Evolutionary conservation across 2,113 vertebrate genomes (phyloP), one percentile per base, ranked within the genome.

Genomic region (Menidia beryllina): DNA sequence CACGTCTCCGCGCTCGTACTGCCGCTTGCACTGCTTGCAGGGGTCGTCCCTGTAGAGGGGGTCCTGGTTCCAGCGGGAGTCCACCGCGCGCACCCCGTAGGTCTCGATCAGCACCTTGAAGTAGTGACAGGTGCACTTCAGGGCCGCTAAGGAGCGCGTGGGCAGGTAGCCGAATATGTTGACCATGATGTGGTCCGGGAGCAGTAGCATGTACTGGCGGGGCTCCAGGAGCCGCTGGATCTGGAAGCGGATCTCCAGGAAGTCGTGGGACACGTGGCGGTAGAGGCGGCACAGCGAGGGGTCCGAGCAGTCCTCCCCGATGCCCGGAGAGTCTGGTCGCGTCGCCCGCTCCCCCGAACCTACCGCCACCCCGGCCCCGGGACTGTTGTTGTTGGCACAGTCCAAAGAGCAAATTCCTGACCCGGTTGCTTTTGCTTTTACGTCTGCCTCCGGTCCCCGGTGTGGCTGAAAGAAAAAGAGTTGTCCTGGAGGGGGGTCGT

Each of bases 191-290:
- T 99, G 97, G 85, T 98, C 97, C 0, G 97, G 97, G n/a, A 99
- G 92, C 47, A 95, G 93, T 17, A 98, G 90, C 94, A 99, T 96
- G 87, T 98, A 98, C 89, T 97, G 97, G 0, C 97, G 93, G 0
- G 97, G 97, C 68, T 98, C 97, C 34, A 99, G 93, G 59, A 99
- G 90, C 0, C 96, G 93, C 83, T 98, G 97, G 79, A 98, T 98
- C 87, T 98, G 96, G 82, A 98, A 99, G 0, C 97, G 95, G 85
- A 98, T 99, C 84, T 99, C 97, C 77, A 98, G 78, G 70, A 99
- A 99, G 52, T 98, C 96, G 0, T 98, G 97, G 0, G 97, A 99
- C 25, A 99, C 97, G 0, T 98, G 96, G 1, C 96, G 96, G 88
- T 99, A 99, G 15, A 99, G 86, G 9, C 97, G 95, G 72, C 97